Evolutionary conservation across 1,140 invertebrate genomes (phyloP).

Genomic region (Teleogryllus occipitalis): DNA sequence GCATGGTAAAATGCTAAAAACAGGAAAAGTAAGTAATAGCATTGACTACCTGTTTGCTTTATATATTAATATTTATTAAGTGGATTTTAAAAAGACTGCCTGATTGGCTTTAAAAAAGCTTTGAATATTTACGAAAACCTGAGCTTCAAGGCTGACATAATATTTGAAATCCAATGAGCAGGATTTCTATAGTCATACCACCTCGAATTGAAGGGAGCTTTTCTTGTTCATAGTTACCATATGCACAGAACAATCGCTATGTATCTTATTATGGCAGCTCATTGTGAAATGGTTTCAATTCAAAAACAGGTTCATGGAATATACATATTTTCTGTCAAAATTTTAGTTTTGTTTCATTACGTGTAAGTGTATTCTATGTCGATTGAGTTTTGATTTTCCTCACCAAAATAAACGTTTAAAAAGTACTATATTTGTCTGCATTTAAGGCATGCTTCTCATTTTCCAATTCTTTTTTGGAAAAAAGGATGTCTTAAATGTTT

Average conservation of each 20-base stretch:
- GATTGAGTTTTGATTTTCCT: too few relatives aligned
- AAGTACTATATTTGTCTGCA: too few relatives aligned
- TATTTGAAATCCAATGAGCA: not conserved
- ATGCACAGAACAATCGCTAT: not conserved
- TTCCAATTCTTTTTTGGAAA: too few relatives aligned
- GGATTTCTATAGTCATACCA: constrained; percentile 9
- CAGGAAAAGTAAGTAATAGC: not conserved
- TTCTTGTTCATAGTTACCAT: constrained; percentile 15
- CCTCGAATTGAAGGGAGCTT: not conserved
- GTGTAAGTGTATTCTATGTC: too few relatives aligned
- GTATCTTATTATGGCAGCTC: too few relatives aligned
- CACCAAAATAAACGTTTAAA: too few relatives aligned
- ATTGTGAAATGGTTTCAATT: too few relatives aligned
- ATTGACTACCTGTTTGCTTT: not conserved
- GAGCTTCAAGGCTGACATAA: constrained; percentile 10
- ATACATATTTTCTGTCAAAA: too few relatives aligned
- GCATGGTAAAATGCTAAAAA: not conserved
- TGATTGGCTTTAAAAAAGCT: constrained; percentile 9
- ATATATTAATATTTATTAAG: constrained; percentile 12
- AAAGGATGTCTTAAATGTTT: too few relatives aligned
- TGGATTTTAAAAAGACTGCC: constrained; percentile 17
- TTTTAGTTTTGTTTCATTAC: too few relatives aligned
- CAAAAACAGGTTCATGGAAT: too few relatives aligned
- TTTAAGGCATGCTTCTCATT: too few relatives aligned
- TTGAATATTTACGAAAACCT: not conserved